Evolutionary conservation across 2,113 vertebrate genomes (phyloP), one percentile per base, ranked within the genome.

Genomic region (Struthio camelus): DNA sequence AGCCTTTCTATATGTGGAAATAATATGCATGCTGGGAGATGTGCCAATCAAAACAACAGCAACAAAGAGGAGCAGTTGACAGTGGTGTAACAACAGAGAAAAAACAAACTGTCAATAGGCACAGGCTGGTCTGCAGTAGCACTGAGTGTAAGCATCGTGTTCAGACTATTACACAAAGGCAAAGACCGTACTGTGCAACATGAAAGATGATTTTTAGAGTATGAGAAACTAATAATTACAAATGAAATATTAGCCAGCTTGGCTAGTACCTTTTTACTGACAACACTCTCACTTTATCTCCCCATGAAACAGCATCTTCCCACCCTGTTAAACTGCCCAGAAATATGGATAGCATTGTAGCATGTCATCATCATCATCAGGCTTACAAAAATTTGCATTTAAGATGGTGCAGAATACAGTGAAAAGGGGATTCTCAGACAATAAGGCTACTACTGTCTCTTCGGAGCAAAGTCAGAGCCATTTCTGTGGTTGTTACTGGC

Each of bases 401-500:
- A 30, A 36, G 70, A 27, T 25, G 23, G 14, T 16, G 28, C 22
- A n/a, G 25, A 48, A 80, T 42, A 30, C 58, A 62, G 48, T 23
- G 20, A 53, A 54, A 17, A 51, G 25, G 50, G 25, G 9, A 16
- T 10, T 9, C 24, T 19, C 17, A 51, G 32, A 20, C 36, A 27
- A 27, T 4, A 34, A 3, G 2, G 17, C 16, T 1, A 14, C 51
- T 36, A 14, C 51, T 36, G 79, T 50, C 36, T 32, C 10, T 2
- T 6, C 50, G 34, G n/a, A 50, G 50, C 48, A 18, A 28, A 2
- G 4, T 1, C 4, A 51, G 71, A 34, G 27, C 38, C 16, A 1
- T 19, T 2, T 9, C 51, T 27, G 17, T 23, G 1, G 40, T 3
- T 19, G 9, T 10, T 7, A 11, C 9, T 0, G 2, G 32, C 46